Evolutionary conservation across 2,888 invertebrate genomes (phyloP).

Genomic region (Heliconius sara): DNA sequence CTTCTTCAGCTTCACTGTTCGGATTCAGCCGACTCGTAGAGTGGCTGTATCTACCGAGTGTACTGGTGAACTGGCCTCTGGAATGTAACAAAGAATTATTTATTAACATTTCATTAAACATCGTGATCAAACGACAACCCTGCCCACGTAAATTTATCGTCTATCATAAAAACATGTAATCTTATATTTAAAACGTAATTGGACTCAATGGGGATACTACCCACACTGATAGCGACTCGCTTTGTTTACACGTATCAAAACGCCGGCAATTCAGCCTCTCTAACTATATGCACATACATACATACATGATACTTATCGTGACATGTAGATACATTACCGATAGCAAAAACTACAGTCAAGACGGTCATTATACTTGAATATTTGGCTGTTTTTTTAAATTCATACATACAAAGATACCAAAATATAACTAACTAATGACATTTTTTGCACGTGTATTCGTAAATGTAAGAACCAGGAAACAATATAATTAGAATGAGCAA

Average conservation of each 20-base stretch:
- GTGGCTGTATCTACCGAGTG: constrained; percentile 92
- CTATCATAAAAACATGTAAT: constrained; percentile 72
- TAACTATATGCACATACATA: constrained; percentile 31
- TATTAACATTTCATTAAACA: constrained; percentile 59
- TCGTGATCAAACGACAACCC: constrained; percentile 58
- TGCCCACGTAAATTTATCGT: constrained; percentile 69
- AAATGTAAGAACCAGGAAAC: constrained; percentile 46
- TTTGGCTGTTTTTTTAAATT: constrained; percentile 15
- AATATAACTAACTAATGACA: constrained; percentile 35
- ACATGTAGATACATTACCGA: constrained; percentile 38
- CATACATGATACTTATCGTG: constrained; percentile 36
- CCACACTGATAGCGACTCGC: constrained; percentile 66
- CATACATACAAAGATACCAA: constrained; percentile 18
- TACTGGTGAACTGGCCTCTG: constrained; percentile 89
- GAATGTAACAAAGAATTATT: constrained; percentile 63
- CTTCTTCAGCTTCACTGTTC: constrained; percentile 79
- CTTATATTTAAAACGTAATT: constrained; percentile 70
- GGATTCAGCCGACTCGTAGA: constrained; percentile 89
- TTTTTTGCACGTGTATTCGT: constrained; percentile 28
- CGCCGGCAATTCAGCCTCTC: constrained; percentile 38
- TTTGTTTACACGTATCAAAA: constrained; percentile 69
- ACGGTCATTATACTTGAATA: constrained; percentile 24
- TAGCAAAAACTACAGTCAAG: constrained; percentile 25
- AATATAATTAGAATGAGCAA: constrained; percentile 56
- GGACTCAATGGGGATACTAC: constrained; percentile 74